Evolutionary conservation across 2,888 invertebrate genomes (phyloP).

Genomic region (Sinopyrophorus schimmeli): DNA sequence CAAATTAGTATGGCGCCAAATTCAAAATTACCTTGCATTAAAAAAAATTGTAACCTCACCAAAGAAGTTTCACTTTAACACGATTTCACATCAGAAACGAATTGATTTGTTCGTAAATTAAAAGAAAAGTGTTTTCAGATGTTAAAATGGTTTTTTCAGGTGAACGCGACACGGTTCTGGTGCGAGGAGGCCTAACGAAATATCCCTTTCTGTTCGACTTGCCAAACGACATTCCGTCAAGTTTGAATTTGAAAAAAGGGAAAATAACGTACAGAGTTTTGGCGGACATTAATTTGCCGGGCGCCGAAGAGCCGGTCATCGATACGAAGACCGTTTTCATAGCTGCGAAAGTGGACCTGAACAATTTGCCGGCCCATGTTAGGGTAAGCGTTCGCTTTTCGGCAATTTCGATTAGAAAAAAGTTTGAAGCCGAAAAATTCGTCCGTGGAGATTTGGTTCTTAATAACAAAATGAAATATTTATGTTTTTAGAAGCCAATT

Average conservation of each 20-base stretch:
- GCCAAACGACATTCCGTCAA: conserved; percentile 7
- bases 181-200: not conserved
- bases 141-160: no score
- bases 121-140: no score
- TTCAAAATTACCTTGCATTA: no score
- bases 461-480: not conserved
- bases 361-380: not conserved
- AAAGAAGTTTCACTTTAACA: no score
- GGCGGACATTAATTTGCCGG: conserved; percentile 5
- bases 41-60: no score
- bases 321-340: conserved; percentile 1
- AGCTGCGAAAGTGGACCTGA: conserved; percentile 3
- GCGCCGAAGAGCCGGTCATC: not conserved
- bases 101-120: no score
- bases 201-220: conserved; percentile 5
- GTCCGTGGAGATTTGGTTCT: no score
- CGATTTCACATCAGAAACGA: no score
- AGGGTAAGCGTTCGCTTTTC: conserved; percentile 67
- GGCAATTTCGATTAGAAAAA: no score
- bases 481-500: conserved; percentile 2
- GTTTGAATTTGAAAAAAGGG: not conserved
- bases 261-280: conserved; percentile 3
- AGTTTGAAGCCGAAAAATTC: no score
- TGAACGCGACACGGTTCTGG: conserved; percentile 9
- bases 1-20: no score